Percentiles rank a stretch among this genome's conserved stretches.
These are phyloP conservation scores for Tauraco hartlaubi DNA, from an alignment of 2,797 vertebrate genomes.

Conservation along the genomic window DNA sequence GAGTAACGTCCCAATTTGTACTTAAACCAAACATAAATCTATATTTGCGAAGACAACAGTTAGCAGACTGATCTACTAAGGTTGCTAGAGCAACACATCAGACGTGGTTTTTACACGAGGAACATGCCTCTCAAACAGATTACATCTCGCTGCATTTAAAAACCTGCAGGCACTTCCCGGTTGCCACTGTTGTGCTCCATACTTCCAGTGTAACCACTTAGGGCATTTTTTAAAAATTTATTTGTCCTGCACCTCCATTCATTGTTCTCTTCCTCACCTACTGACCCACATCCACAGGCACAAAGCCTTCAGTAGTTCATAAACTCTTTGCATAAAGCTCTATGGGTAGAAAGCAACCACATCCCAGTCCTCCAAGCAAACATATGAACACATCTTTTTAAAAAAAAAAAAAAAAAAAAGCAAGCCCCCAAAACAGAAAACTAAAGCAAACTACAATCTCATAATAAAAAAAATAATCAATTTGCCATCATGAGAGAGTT, in stretches of 20 bases:
- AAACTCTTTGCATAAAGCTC: background rate
- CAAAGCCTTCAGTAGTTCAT: background rate
- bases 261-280: background rate
- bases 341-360: background rate
- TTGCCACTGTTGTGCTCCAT: background rate
- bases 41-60: background rate
- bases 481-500: background rate
- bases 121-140: background rate
- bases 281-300: background rate
- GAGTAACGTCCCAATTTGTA: background rate
- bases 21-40: background rate
- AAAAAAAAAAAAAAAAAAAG: background rate
- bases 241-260: background rate
- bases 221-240: background rate
- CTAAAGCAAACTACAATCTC: background rate
- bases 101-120: background rate
- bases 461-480: background rate
- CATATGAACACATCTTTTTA: background rate
- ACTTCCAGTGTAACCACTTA: background rate
- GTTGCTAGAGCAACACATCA: background rate
- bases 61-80: background rate
- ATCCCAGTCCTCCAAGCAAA: background rate
- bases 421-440: background rate
- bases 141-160: background rate
- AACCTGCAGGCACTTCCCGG: background rate